A percentile compares a stretch with the other conserved stretches of the same genome.
Evolutionary conservation across 64 coral and sea anemone species (phyloP).

Genomic region (Hydrozoanthus tunicans): DNA sequence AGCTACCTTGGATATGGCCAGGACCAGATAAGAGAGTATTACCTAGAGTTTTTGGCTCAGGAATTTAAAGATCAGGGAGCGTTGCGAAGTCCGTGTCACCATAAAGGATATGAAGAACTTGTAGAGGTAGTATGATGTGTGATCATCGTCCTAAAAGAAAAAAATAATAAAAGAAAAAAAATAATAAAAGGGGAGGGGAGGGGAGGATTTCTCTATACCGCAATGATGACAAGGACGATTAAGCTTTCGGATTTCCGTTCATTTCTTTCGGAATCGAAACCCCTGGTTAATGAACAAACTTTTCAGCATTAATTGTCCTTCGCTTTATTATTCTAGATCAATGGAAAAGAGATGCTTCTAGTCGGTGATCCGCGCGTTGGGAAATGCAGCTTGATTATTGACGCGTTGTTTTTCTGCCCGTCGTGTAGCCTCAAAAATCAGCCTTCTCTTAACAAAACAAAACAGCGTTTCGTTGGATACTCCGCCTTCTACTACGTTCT

Average conservation of each 20-base stretch:
- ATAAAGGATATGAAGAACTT: background rate
- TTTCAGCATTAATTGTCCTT: background rate
- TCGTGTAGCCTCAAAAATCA: conserved; percentile 25
- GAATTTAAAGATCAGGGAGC: background rate
- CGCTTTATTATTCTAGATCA: background rate
- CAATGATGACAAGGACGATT: no score
- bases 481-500: conserved; percentile 16
- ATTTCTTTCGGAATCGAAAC: background rate
- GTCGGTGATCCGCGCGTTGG: background rate
- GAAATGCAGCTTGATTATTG: conserved; percentile 3
- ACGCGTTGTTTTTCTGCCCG: conserved; percentile 33
- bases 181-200: no score
- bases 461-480: conserved; percentile 10
- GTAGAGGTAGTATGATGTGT: background rate
- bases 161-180: no score
- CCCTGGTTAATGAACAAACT: background rate
- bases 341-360: background rate
- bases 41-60: background rate
- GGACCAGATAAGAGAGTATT: background rate
- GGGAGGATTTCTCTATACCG: no score
- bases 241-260: background rate
- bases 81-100: background rate
- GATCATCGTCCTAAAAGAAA: background rate
- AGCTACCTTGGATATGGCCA: background rate
- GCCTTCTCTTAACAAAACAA: conserved; percentile 3